Base-by-base conservation (phyloP, 2,888 invertebrate genomes). In the Lasioglossum lativentre region DNA sequence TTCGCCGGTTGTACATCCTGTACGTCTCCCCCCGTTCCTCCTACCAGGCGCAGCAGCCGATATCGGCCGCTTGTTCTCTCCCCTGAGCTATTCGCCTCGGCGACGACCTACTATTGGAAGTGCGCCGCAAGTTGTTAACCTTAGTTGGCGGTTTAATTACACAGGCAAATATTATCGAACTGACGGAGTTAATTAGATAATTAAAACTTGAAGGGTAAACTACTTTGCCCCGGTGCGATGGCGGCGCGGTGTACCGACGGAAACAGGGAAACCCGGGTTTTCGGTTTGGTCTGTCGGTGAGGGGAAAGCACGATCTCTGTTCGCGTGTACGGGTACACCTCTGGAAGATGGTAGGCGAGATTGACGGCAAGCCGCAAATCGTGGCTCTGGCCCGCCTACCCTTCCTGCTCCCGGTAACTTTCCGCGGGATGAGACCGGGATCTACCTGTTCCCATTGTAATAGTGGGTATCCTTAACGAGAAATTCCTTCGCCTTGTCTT, bases 81-180 rank as follows among this genome's bases (percentile, higher is more conserved):
- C 30, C 27, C 14, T 42, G 80, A 71, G 70, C 47, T 66, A 52
- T 78, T 75, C 78, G 75, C 78, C 78, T 74, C 78, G 56, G 12
- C 56, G 87, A 74, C 88, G 86, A 86, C 90, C 90, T 81, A 90
- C 85, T 90, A 85, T 82, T 81, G 86, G 68, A 86, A 87, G 78
- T 82, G 80, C 86, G 86, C 80, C 86, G 77, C 82, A 86, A 86
- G 89, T 87, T 88, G 91, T 88, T 90, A 91, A 87, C 89, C 90
- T 86, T 88, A 88, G 88, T 80, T 85, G 84, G 89, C 85, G 90
- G 91, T 93, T 93, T 92, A 93, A 92, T 92, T 93, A 91, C 91
- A 91, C 89, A 88, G 88, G 91, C 91, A 93, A 93, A 93, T 93
- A 93, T 93, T 93, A 93, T 93, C 91, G 93, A 93, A 91, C 91